phyloP scores from a whole-genome alignment of 2,113 vertebrate species.

The Numenius arquata region DNA sequence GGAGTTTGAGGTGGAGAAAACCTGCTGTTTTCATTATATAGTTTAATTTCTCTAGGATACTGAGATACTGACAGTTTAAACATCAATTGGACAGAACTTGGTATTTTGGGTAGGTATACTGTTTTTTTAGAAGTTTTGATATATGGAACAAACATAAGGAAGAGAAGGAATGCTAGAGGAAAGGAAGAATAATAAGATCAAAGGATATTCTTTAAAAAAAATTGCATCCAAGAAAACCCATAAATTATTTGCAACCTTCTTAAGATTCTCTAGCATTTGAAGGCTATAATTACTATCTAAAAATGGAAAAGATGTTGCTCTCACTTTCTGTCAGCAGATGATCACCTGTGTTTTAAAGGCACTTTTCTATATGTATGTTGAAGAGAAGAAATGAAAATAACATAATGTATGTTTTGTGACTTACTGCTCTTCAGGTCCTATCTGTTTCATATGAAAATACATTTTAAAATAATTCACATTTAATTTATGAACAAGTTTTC shows the following conservation, averaged over 20 bases:
- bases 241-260: background rate
- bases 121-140: background rate
- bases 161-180: background rate
- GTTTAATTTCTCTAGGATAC: background rate
- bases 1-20: background rate
- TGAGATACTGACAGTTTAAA: background rate
- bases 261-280: background rate
- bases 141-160: background rate
- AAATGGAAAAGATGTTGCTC: background rate
- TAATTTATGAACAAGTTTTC: background rate
- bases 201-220: background rate
- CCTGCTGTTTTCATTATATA: background rate
- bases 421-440: background rate
- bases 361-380: background rate
- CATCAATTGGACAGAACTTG: background rate
- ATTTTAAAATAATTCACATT: background rate
- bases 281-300: background rate
- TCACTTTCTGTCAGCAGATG: background rate
- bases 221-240: background rate
- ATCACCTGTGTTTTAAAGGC: background rate
- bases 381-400: background rate
- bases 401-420: background rate
- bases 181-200: background rate
- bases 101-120: background rate
- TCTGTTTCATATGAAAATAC: background rate